phyloP scores from a whole-genome alignment of 1,140 invertebrate genomes.

The Brachionus asplanchnoidis region DNA sequence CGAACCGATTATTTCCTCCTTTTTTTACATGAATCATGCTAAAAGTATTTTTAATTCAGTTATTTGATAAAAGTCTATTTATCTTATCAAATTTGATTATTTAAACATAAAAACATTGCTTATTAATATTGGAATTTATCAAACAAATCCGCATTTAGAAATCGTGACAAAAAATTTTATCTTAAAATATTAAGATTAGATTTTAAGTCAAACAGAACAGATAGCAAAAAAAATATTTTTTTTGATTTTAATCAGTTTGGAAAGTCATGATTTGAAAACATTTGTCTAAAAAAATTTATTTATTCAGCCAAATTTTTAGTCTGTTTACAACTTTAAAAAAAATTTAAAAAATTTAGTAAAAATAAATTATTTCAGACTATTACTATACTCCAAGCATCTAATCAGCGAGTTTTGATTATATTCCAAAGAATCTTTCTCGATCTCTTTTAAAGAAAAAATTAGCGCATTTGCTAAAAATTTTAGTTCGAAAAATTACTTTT shows the following conservation, averaged over 20 bases:
- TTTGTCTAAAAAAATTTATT: background rate
- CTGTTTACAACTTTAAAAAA: background rate
- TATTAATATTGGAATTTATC: background rate
- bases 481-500: background rate
- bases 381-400: background rate
- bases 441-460: background rate
- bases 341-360: background rate
- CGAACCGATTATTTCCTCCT: constrained; percentile 36
- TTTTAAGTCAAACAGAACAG: no score
- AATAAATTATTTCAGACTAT: background rate
- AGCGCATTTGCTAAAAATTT: background rate
- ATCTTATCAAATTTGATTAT: background rate
- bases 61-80: background rate
- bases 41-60: background rate
- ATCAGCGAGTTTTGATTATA: background rate
- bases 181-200: no score
- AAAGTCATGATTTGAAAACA: no score
- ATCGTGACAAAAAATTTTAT: background rate
- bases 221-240: no score
- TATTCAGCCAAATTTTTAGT: background rate
- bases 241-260: no score
- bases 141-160: background rate
- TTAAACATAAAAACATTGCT: background rate
- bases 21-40: constrained; percentile 41
- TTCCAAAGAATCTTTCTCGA: background rate